Evolutionary conservation across 2,113 vertebrate species (phyloP).

Genomic region (Cairina moschata): DNA sequence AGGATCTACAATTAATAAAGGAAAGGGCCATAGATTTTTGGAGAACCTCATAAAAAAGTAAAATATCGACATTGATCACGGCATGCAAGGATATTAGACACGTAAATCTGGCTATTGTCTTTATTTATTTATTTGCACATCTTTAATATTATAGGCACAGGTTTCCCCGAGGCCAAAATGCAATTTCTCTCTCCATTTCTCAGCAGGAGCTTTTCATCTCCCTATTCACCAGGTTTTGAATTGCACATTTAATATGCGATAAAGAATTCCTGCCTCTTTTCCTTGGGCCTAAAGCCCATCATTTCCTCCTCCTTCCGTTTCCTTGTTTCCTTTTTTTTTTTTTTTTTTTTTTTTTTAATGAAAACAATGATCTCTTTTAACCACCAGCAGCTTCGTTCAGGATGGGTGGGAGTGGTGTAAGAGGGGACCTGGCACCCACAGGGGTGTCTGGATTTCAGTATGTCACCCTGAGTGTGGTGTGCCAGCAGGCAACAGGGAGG

Average conservation of each 20-base stretch:
- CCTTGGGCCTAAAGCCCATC: conserved; percentile 15
- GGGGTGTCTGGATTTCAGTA: neutral
- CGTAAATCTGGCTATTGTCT: conserved; percentile 2
- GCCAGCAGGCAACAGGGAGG: neutral
- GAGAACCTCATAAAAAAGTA: conserved; percentile 62
- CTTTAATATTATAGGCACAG: conserved; percentile 40
- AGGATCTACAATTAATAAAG: conserved; percentile 58
- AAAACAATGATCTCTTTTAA: neutral
- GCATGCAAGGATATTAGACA: conserved; percentile 41
- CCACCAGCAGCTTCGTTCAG: neutral
- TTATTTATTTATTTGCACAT: conserved; percentile 56
- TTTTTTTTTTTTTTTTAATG: neutral
- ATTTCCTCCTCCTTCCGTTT: neutral
- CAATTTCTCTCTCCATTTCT: conserved; percentile 61
- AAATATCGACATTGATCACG: conserved; percentile 24
- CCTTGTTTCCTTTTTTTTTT: too few species aligned
- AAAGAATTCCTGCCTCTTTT: conserved; percentile 60
- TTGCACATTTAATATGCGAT: conserved; percentile 70
- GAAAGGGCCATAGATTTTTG: conserved; percentile 49
- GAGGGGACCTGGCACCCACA: neutral
- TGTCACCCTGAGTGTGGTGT: neutral
- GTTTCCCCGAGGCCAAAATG: conserved; percentile 40
- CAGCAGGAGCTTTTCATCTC: conserved; percentile 64
- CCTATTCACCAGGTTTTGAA: conserved; percentile 65
- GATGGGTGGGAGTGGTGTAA: neutral